A percentile compares a stretch with the other conserved stretches of the same genome.
Conservation (phyloP, 2,113 vertebrate genomes). For the Hypomesus transpacificus region DNA sequence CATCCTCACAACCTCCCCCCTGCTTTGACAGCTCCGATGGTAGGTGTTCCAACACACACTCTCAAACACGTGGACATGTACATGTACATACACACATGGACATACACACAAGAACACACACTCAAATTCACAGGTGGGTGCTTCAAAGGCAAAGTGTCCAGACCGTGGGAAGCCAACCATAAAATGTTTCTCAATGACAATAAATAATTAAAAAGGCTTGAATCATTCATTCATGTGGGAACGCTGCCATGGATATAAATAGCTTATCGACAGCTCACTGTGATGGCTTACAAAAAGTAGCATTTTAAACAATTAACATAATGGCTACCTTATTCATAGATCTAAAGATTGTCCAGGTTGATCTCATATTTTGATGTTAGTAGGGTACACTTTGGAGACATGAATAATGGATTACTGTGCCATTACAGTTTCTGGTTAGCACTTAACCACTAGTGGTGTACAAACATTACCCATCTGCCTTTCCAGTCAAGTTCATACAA, state of each 20-base stretch:
- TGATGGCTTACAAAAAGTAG: conserved; percentile 17
- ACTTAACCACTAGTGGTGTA: not conserved
- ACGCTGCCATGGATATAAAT: conserved; percentile 53
- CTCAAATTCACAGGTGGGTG: conserved; percentile 45
- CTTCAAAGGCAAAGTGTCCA: conserved; percentile 43
- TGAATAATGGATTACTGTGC: conserved; percentile 26
- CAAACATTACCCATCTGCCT: not conserved
- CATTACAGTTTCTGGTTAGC: conserved; percentile 18
- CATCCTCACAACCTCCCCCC: conserved; percentile 20
- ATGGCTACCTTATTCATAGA: conserved; percentile 12
- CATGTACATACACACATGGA: conserved; percentile 2
- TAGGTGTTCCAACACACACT: conserved; percentile 27
- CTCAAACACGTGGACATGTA: conserved; percentile 1
- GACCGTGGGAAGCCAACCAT: conserved; percentile 45
- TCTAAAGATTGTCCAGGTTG: conserved; percentile 11
- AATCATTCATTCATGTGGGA: conserved; percentile 66
- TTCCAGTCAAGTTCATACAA: not conserved
- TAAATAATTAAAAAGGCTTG: conserved; percentile 64
- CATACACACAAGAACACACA: conserved; percentile 4
- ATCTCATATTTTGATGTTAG: not conserved
- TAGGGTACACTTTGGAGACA: not conserved
- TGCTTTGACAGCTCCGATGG: conserved; percentile 51
- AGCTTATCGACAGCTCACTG: conserved; percentile 21
- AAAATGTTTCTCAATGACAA: conserved; percentile 58
- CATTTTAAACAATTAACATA: conserved; percentile 34